phyloP scores from a whole-genome alignment of 1,140 invertebrate genomes.

The Berghia stephanieae region DNA sequence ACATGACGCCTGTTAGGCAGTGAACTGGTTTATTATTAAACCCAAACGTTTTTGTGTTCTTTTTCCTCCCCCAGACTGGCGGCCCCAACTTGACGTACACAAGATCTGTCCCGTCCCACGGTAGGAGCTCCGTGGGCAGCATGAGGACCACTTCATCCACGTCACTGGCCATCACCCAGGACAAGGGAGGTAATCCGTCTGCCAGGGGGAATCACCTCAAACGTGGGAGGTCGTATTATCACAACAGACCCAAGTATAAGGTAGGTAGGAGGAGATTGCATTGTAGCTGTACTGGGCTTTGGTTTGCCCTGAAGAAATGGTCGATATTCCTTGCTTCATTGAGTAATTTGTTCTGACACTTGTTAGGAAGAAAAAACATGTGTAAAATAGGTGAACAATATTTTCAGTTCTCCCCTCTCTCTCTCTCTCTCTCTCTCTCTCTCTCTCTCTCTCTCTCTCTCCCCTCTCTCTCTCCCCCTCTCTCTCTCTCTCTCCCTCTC shows the following conservation, averaged over 20 bases:
- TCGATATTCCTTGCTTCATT: too few species aligned
- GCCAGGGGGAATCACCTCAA: neutral
- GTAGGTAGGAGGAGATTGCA: neutral
- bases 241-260: neutral
- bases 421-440: neutral
- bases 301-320: neutral
- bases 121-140: neutral
- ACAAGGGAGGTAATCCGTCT: too few species aligned
- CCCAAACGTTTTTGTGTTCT: neutral
- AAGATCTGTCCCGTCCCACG: constrained; percentile 10
- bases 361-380: neutral
- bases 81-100: constrained; percentile 12
- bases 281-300: neutral
- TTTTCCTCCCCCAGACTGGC: neutral
- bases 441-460: neutral
- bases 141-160: neutral
- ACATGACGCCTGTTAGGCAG: too few species aligned
- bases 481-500: neutral
- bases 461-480: neutral
- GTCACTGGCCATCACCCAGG: neutral
- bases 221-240: constrained; percentile 16
- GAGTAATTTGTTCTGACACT: too few species aligned
- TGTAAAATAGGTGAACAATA: neutral
- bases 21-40: too few species aligned
- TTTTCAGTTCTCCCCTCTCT: neutral